Evolutionary conservation across 1,140 invertebrate species (phyloP), one percentile per base, ranked within the genome.

Genomic region (Steinernema khuongi): DNA sequence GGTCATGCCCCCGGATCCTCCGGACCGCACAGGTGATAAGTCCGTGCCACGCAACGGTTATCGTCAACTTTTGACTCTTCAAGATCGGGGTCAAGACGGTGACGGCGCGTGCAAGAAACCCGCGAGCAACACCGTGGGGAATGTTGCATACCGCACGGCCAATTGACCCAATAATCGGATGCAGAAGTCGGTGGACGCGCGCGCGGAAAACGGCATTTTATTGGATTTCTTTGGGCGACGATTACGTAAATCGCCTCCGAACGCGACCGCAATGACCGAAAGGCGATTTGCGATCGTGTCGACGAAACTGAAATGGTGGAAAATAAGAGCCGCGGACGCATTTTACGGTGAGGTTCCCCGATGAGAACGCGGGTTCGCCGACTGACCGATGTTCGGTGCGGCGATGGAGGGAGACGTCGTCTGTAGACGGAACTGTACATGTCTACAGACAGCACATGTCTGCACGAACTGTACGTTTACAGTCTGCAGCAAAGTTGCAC

Each of bases 121-220:
- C 50, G 36, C 50, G 11, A 60, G 50, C 50, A 60, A 60, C 50
- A 60, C 50, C 50, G 50, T 26, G 4, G 36, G 50, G 50, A 60
- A 60, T 60, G 50, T 60, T 60, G 50, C 50, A 60, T 60, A 60
- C 50, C 50, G 50, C 50, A 60, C 50, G 50, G 50, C 50, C 50
- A 60, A 60, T 60, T 60, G 50, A 60, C 50, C 50, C 50, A 60
- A 60, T 60, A 60, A 60, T 60, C 11, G 50, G 2, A 60, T 26
- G 50, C 11, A 26, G 11, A 60, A 60, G 50, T 17, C 50, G 50
- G 11, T 26, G 50, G 50, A 60, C 2, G 19, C 50, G 50, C 36
- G 36, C 36, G n/a, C 36, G 50, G 50, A 22, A 60, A 60, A 60
- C 50, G 50, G 50, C 50, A 60, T 60, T 60, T 60, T 60, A 60